Evolutionary conservation across 2,113 vertebrate species (phyloP).

Genomic region (Scophthalmus maximus): DNA sequence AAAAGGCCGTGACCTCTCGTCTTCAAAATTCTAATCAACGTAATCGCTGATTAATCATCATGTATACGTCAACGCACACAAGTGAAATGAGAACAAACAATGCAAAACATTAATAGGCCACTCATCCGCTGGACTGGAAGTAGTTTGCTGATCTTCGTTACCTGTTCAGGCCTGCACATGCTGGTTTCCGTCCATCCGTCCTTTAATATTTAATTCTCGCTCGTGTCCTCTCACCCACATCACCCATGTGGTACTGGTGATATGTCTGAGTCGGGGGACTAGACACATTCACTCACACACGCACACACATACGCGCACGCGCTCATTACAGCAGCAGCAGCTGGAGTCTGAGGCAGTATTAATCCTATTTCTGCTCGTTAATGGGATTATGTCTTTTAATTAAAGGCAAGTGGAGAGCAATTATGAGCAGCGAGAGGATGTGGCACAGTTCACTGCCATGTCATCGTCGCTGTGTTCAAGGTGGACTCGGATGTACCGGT

Average conservation of each 20-base stretch:
- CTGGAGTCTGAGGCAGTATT: slow-evolving; percentile 78
- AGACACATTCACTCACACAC: slow-evolving; percentile 41
- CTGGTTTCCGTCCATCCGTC: slow-evolving; percentile 6
- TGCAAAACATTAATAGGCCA: neutral
- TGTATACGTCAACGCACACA: neutral
- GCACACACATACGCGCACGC: slow-evolving; percentile 19
- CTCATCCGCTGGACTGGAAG: neutral
- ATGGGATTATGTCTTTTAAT: slow-evolving; percentile 84
- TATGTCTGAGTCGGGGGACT: slow-evolving; percentile 66
- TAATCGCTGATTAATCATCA: neutral
- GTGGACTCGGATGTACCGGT: slow-evolving; percentile 31
- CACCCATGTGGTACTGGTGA: slow-evolving; percentile 60
- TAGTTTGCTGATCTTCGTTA: slow-evolving; percentile 1
- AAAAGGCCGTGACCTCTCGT: slow-evolving; percentile 36
- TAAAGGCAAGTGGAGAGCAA: slow-evolving; percentile 80
- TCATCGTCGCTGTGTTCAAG: slow-evolving; percentile 61
- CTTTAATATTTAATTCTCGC: slow-evolving; percentile 13
- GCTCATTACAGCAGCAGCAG: slow-evolving; percentile 71
- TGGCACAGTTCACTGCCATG: slow-evolving; percentile 68
- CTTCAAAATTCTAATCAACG: neutral
- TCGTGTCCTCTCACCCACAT: slow-evolving; percentile 49
- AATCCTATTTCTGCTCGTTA: slow-evolving; percentile 83
- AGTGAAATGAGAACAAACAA: slow-evolving; percentile 4
- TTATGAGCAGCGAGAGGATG: slow-evolving; percentile 77
- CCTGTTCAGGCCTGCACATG: neutral